Evolutionary conservation across 2,113 vertebrate genomes (phyloP), one percentile per base, ranked within the genome.

Genomic region (Gallinago media): DNA sequence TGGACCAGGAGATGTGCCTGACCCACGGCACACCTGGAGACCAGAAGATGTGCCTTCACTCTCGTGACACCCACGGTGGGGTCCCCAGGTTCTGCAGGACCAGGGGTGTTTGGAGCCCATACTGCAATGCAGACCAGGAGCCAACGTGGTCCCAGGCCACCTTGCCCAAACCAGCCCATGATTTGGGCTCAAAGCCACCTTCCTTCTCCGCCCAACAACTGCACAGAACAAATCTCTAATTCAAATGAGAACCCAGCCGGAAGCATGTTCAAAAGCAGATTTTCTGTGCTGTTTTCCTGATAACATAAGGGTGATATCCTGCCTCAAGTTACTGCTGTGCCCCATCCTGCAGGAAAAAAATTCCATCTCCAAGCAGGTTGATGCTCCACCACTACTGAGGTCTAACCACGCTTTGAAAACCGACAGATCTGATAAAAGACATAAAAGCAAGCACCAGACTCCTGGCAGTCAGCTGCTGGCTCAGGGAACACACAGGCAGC

Each of bases 31-130:
- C 40, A 13, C 8, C 7, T 13, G 21, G 12, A 26, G 46, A 47
- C 3, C 34, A 20, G 68, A 47, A 72, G 18, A 46, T 2, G 17
- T 11, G 55, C 50, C 32, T 46, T n/a, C 0, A 1, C 18, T 62
- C 61, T 5, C 3, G 0, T 9, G n/a, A 20, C 11, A n/a, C 34
- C 29, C 6, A 1, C 10, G 16, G 31, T 0, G 0, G 9, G 70
- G 29, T 42, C 16, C 9, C 1, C 0, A 1, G 49, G 31, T 23
- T 86, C 54, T 44, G 31, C 55, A 14, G 29, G 42, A 36, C 19
- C 0, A 0, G 19, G 26, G 16, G 9, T 11, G 17, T 17, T 71
- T 17, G 29, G 32, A 85, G 27, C 71, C 79, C 23, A 5, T 3
- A n/a, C 77, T 78, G 80, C 56, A 66, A 16, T 3, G 20, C 81